Evolutionary conservation across 2,888 invertebrate genomes (phyloP).

Genomic region (Nomada lathburiana): DNA sequence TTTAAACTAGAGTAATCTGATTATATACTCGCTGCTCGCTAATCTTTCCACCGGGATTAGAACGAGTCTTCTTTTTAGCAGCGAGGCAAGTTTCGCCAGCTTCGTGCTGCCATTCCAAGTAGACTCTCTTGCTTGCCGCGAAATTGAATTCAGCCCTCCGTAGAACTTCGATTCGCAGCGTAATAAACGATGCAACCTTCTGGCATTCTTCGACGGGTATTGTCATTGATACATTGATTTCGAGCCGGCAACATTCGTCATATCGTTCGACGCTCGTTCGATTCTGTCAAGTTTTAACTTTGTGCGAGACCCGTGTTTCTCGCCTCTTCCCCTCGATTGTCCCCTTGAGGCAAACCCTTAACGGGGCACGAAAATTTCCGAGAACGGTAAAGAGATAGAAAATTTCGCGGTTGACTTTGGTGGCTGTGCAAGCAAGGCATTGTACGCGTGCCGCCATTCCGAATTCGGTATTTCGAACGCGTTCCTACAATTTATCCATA

Average conservation of each 20-base stretch:
- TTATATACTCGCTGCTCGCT: conserved; percentile 66
- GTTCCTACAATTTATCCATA: conserved; percentile 27
- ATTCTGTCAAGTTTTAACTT: conserved; percentile 31
- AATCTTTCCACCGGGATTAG: conserved; percentile 74
- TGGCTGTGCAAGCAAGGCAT: background rate
- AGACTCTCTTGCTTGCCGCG: conserved; percentile 41
- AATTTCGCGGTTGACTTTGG: conserved; percentile 9
- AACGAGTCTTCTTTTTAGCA: conserved; percentile 67
- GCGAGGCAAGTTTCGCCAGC: conserved; percentile 45
- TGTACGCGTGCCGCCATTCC: background rate
- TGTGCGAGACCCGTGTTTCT: background rate
- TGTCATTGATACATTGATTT: conserved; percentile 48
- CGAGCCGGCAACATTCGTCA: conserved; percentile 34
- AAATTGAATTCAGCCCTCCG: conserved; percentile 61
- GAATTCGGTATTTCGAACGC: background rate
- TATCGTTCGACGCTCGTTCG: conserved; percentile 18
- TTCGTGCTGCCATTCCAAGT: conserved; percentile 43
- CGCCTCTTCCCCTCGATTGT: background rate
- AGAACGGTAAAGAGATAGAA: too few species aligned
- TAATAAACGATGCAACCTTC: conserved; percentile 52
- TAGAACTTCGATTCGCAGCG: conserved; percentile 52
- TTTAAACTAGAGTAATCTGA: conserved; percentile 72
- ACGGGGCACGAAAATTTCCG: background rate
- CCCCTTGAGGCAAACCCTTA: background rate
- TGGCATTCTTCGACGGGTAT: conserved; percentile 49